A percentile compares a stretch with the other conserved stretches of the same genome.
phyloP scores from a whole-genome alignment of 2,797 vertebrate species.

The Picus viridis region DNA sequence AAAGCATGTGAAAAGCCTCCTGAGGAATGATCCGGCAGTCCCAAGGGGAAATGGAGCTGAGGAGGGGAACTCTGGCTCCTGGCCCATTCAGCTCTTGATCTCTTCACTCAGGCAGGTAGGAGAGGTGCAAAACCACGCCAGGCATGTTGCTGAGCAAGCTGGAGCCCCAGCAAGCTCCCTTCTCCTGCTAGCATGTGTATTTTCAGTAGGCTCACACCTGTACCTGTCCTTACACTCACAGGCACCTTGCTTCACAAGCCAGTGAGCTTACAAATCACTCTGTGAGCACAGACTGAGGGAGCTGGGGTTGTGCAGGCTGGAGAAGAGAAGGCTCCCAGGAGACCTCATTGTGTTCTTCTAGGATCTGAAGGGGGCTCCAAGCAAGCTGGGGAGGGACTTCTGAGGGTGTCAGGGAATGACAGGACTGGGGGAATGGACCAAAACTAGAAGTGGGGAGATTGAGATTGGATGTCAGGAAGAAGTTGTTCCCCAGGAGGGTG shows the following conservation, averaged over 20 bases:
- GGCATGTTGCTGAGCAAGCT: not conserved
- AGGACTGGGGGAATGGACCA: too few relatives aligned
- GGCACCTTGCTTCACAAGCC: not conserved
- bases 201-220: not conserved
- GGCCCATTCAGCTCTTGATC: not conserved
- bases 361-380: too few relatives aligned
- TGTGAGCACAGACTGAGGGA: too few relatives aligned
- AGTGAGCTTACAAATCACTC: not conserved
- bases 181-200: not conserved
- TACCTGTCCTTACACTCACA: not conserved
- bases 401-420: too few relatives aligned
- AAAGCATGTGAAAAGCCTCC: not conserved
- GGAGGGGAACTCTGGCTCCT: not conserved
- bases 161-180: not conserved
- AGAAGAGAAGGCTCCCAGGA: too few relatives aligned
- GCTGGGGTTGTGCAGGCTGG: too few relatives aligned
- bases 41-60: not conserved
- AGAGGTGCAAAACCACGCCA: not conserved
- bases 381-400: too few relatives aligned
- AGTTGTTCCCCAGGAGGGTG: too few relatives aligned
- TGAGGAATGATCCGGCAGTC: rapidly evolving
- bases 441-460: too few relatives aligned
- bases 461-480: too few relatives aligned
- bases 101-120: not conserved
- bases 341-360: too few relatives aligned